Evolutionary conservation across 2,797 vertebrate species (phyloP), one percentile per base, ranked within the genome.

Genomic region (Melanotaenia trifasciata): DNA sequence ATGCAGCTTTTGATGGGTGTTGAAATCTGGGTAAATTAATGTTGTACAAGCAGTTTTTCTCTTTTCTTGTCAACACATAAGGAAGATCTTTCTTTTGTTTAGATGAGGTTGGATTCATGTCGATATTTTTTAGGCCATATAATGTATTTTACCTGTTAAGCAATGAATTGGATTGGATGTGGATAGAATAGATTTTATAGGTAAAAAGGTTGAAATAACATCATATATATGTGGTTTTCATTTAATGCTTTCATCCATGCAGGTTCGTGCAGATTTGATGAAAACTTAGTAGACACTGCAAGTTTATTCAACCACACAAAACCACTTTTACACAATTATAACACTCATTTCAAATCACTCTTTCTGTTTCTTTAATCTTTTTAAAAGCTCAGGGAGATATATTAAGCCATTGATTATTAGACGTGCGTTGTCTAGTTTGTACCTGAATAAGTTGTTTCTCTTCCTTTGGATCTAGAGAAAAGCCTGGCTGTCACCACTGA

Each of bases 321-420:
- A 11, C 18, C 3, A 70, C 1, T 56, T 67, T 78, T 67, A 16
- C 53, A 76, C 70, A 26, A 24, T 78, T 53, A 71, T 54, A 16
- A 30, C 9, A 40, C 54, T 33, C 40, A 20, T 20, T 30, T 45
- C 63, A 33, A 54, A 64, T 64, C 20, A 28, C 5, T 33, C 33
- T 74, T 65, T 53, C n/a, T 61, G 26, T 70, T 26, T 50, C 22
- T 72, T 80, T 80, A 80, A 73, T 78, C 57, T 76, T 57, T 78
- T 36, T 65, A 62, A 84, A 81, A 77, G 60, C 51, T 43, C 36
- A 12, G 11, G 13, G 24, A 71, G 40, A 18, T 70, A 24, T 67
- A 57, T 83, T 70, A 61, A 76, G 40, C 22, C 54, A 78, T 76
- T 80, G 76, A 81, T 80, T 69, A 62, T 72, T 58, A 14, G 36